Conservation (phyloP, 2,888 invertebrate species). For the Pristionchus fissidentatus region DNA sequence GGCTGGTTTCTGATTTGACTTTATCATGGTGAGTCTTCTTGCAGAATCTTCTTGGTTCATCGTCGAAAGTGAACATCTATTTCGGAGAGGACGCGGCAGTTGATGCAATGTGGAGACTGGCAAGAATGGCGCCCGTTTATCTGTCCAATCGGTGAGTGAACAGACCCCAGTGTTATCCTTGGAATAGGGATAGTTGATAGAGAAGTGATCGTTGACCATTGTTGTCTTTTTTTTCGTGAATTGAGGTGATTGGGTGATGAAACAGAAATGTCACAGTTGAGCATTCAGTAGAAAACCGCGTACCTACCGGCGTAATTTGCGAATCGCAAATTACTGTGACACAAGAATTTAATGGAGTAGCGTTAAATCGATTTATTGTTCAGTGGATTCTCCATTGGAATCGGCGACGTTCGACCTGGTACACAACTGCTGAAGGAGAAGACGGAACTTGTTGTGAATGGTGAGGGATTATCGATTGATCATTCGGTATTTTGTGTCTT, state of each 20-base stretch:
- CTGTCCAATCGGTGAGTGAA: constrained; percentile 76
- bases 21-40: too few relatives aligned
- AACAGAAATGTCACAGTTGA: too few relatives aligned
- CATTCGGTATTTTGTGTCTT: background rate
- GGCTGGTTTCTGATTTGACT: too few relatives aligned
- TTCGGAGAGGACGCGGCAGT: constrained; percentile 81
- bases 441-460: constrained; percentile 78
- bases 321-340: too few relatives aligned
- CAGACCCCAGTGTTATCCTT: too few relatives aligned
- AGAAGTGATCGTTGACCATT: too few relatives aligned
- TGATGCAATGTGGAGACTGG: constrained; percentile 91
- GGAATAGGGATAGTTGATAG: too few relatives aligned
- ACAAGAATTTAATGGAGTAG: background rate
- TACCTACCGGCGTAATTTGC: too few relatives aligned
- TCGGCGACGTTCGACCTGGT: constrained; percentile 90
- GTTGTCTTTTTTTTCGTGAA: too few relatives aligned
- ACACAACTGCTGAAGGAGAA: constrained; percentile 87
- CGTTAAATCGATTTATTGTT: too few relatives aligned
- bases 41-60: constrained; percentile 91
- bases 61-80: constrained; percentile 95
- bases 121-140: constrained; percentile 86
- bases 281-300: too few relatives aligned
- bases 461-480: constrained; percentile 4
- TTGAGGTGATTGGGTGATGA: too few relatives aligned
- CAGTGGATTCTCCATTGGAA: constrained; percentile 71